These are phyloP conservation scores for Apis cerana DNA, from an alignment of 1,140 invertebrate genomes.

Conservation along the genomic window DNA sequence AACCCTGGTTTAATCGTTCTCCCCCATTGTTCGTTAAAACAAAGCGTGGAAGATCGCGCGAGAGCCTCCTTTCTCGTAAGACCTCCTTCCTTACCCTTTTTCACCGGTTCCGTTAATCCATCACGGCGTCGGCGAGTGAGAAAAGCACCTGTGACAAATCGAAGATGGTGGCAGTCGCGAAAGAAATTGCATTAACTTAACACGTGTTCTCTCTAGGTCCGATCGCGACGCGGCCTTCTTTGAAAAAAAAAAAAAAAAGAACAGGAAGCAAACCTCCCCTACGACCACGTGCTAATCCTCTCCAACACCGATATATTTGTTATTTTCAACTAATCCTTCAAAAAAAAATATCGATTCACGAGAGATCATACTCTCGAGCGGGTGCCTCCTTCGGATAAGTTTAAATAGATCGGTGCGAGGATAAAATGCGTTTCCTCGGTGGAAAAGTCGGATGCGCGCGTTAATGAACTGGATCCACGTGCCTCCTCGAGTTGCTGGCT, in stretches of 20 bases:
- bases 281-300: conserved; percentile 30
- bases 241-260: background rate
- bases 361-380: background rate
- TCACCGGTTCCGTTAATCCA: conserved; percentile 62
- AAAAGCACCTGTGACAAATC: conserved; percentile 65
- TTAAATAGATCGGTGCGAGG: too few species aligned
- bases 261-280: conserved; percentile 29
- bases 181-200: conserved; percentile 65
- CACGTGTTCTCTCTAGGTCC: conserved; percentile 13
- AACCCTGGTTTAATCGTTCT: conserved; percentile 3
- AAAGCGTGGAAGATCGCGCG: background rate
- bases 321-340: background rate
- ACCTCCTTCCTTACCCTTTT: conserved; percentile 7
- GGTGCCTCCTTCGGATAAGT: too few species aligned
- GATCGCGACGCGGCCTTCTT: conserved; percentile 36
- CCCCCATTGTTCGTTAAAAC: conserved; percentile 1
- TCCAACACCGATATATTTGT: too few species aligned
- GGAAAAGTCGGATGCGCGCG: background rate
- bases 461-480: conserved; percentile 34
- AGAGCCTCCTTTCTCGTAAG: background rate
- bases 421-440: background rate
- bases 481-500: background rate
- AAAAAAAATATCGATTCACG: background rate
- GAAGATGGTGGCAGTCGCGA: conserved; percentile 53
- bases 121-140: conserved; percentile 45